Percentiles rank a stretch among this genome's conserved stretches.
phyloP scores from a whole-genome alignment of 1,140 invertebrate species.

The Pomacea maculata region DNA sequence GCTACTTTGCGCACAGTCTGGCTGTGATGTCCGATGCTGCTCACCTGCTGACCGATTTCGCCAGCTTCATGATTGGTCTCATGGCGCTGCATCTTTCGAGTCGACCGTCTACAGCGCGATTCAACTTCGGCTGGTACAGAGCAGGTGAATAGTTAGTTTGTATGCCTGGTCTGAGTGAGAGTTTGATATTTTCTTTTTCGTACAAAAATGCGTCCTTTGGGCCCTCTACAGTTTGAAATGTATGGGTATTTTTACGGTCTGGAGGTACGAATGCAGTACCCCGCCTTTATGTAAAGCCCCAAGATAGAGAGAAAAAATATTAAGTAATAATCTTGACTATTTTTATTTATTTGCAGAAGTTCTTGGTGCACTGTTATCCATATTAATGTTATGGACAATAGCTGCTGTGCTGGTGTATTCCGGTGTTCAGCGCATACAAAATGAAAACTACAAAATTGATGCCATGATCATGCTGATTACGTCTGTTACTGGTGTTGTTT shows the following conservation, averaged over 20 bases:
- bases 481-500: constrained; percentile 87
- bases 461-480: constrained; percentile 94
- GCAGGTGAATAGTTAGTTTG: constrained; percentile 72
- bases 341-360: constrained; percentile 75
- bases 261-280: too few relatives aligned
- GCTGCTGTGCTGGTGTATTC: constrained; percentile 94
- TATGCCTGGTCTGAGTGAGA: too few relatives aligned
- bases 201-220: too few relatives aligned
- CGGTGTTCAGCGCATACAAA: constrained; percentile 86
- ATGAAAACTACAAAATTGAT: constrained; percentile 86
- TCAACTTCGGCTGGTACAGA: constrained; percentile 89
- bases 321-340: too few relatives aligned
- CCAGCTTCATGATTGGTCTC: constrained; percentile 96
- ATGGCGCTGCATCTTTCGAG: constrained; percentile 91
- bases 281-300: too few relatives aligned
- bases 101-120: constrained; percentile 83
- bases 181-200: too few relatives aligned
- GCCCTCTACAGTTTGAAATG: too few relatives aligned
- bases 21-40: constrained; percentile 97
- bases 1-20: constrained; percentile 89
- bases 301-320: too few relatives aligned
- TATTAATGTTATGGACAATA: constrained; percentile 96
- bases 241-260: too few relatives aligned
- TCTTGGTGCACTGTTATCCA: constrained; percentile 94
- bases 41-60: constrained; percentile 95